Conservation (phyloP, 1,140 invertebrate species). For the Cataglyphis hispanica region DNA sequence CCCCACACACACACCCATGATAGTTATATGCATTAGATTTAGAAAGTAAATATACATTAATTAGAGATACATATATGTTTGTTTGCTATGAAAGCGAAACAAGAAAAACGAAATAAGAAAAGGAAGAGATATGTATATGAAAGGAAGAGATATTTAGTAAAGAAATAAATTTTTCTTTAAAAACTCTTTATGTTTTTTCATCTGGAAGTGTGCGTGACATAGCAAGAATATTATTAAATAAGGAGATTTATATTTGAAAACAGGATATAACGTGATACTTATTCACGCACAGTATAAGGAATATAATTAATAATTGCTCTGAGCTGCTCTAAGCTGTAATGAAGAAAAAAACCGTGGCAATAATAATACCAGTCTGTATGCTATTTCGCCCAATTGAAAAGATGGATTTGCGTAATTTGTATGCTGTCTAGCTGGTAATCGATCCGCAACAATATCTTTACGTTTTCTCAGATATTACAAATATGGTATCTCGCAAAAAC, state of each 20-base stretch:
- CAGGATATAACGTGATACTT: constrained; percentile 27
- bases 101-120: constrained; percentile 10
- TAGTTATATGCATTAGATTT: constrained; percentile 20
- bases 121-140: neutral
- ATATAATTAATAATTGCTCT: constrained; percentile 36
- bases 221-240: constrained; percentile 2
- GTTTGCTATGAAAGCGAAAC: neutral
- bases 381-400: constrained; percentile 39
- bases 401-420: constrained; percentile 52
- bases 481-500: constrained; percentile 39
- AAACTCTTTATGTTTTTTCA: neutral
- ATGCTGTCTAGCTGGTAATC: constrained; percentile 23
- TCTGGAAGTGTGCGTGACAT: neutral
- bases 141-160: neutral
- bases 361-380: constrained; percentile 11
- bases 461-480: constrained; percentile 21
- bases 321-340: constrained; percentile 7
- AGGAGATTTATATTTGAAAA: constrained; percentile 18
- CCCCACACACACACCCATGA: neutral
- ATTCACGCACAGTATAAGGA: neutral
- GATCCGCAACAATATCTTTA: constrained; percentile 25
- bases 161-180: constrained; percentile 4
- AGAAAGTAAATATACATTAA: constrained; percentile 53
- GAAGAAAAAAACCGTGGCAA: neutral
- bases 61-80: constrained; percentile 3